Conservation (phyloP, 2,888 invertebrate genomes). For the Nomada fucata region DNA sequence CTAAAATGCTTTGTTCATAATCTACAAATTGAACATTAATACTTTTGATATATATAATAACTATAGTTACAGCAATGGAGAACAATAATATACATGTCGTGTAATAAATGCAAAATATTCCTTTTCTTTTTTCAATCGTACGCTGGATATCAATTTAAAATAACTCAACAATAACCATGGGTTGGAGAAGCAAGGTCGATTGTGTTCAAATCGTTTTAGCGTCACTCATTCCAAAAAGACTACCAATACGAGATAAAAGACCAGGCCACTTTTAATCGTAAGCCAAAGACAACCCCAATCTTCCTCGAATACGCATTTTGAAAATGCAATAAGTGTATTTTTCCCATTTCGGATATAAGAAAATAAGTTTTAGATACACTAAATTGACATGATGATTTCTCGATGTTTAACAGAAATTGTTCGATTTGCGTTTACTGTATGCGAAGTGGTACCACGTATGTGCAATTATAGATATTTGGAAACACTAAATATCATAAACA, state of each 20-base stretch:
- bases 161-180: neutral
- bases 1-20: neutral
- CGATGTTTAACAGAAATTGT: neutral
- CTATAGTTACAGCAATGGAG: neutral
- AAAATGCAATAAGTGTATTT: slow-evolving; percentile 12
- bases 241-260: slow-evolving; percentile 31
- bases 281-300: slow-evolving; percentile 33
- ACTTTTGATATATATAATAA: neutral
- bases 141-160: neutral
- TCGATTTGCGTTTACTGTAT: too few relatives aligned
- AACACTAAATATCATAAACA: too few relatives aligned
- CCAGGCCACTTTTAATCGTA: slow-evolving; percentile 18
- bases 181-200: slow-evolving; percentile 34
- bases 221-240: slow-evolving; percentile 28
- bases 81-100: neutral
- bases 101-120: neutral
- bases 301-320: slow-evolving; percentile 12
- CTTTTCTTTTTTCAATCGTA: neutral
- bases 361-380: neutral
- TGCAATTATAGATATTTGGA: too few relatives aligned
- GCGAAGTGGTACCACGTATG: too few relatives aligned
- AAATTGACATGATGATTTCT: neutral
- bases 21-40: neutral
- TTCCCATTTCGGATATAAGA: neutral
- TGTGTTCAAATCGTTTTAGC: slow-evolving; percentile 13